These are phyloP conservation scores for Recurvirostra avosetta DNA, from an alignment of 2,113 vertebrate species.

Conservation along the genomic window DNA sequence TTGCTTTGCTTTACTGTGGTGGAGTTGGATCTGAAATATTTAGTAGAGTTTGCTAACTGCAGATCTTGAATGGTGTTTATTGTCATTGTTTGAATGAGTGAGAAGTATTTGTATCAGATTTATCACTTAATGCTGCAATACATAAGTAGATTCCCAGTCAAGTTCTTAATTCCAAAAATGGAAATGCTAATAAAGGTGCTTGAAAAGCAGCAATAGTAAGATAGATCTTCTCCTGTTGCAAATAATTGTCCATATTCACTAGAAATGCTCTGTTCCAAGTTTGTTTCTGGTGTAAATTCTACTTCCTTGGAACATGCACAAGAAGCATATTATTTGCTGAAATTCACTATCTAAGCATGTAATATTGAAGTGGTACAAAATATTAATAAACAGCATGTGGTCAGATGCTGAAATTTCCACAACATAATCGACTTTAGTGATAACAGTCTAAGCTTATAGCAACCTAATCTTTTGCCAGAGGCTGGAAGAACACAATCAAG, in stretches of 20 bases:
- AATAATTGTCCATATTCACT: background rate
- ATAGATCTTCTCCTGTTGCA: background rate
- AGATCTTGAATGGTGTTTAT: background rate
- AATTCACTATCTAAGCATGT: background rate
- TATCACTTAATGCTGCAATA: background rate
- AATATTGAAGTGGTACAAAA: background rate
- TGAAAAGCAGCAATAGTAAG: background rate
- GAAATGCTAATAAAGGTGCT: background rate
- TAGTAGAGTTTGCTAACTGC: background rate
- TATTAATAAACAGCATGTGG: background rate
- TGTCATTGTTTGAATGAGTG: background rate
- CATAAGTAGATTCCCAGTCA: background rate
- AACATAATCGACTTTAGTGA: background rate
- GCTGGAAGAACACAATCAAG: background rate
- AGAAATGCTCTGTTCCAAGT: background rate
- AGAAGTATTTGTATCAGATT: background rate
- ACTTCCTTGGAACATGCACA: background rate
- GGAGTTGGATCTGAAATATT: background rate
- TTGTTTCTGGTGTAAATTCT: background rate
- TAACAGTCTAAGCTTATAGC: background rate
- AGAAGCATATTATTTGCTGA: background rate
- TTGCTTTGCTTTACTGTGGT: background rate
- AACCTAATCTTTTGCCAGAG: background rate
- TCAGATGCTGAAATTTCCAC: background rate
- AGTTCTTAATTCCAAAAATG: background rate